Evolutionary conservation across 2,888 invertebrate species (phyloP).

Genomic region (Tetramorium bicarinatum): DNA sequence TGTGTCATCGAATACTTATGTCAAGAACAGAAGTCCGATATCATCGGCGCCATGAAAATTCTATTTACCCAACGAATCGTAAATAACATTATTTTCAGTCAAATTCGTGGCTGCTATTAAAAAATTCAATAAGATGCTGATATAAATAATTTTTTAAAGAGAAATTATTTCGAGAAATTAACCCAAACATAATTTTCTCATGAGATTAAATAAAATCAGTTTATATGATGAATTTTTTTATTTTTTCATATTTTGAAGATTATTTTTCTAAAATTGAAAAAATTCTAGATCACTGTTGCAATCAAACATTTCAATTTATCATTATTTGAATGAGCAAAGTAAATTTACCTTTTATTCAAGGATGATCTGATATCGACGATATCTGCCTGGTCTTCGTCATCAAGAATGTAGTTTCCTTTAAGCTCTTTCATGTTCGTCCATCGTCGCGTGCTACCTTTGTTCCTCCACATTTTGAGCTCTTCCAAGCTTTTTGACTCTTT

Average conservation of each 20-base stretch:
- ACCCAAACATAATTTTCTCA: not conserved
- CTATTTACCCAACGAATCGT: not conserved
- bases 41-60: conserved; percentile 36
- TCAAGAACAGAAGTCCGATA: conserved; percentile 54
- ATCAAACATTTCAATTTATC: not conserved
- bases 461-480: conserved; percentile 38
- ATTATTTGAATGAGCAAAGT: not conserved
- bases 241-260: not conserved
- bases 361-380: conserved; percentile 80
- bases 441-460: conserved; percentile 45
- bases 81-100: not conserved
- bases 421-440: conserved; percentile 56
- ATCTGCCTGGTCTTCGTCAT: conserved; percentile 69
- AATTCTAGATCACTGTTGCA: not conserved
- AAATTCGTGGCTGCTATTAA: not conserved
- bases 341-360: conserved; percentile 81
- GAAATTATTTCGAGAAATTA: not conserved
- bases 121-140: not conserved
- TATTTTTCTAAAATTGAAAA: conserved; percentile 7
- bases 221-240: not conserved
- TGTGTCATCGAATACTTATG: conserved; percentile 62
- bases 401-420: conserved; percentile 78
- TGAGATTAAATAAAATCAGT: not conserved
- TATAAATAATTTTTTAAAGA: not conserved
- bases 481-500: conserved; percentile 27